phyloP scores from a whole-genome alignment of 2,888 invertebrate species.

The Tuberolachnus salignus region DNA sequence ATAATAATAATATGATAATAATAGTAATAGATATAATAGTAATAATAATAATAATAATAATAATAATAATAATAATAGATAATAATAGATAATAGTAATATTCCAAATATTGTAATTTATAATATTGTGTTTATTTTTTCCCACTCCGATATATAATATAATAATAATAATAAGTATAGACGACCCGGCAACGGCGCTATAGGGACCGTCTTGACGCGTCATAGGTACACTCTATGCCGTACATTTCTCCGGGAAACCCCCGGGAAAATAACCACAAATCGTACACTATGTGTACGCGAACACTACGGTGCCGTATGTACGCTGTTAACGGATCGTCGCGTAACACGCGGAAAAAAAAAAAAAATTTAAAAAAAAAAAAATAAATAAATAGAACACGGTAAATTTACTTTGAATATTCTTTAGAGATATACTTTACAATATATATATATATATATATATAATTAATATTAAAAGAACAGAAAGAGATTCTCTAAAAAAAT shows the following conservation, averaged over 20 bases:
- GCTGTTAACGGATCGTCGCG: background rate
- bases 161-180: constrained; percentile 8
- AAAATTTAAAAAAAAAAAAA: background rate
- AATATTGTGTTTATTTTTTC: constrained; percentile 2
- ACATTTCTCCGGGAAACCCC: background rate
- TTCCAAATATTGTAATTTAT: background rate
- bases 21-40: constrained; percentile 28
- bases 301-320: too few relatives aligned
- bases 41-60: constrained; percentile 14
- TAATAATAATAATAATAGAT: constrained; percentile 32
- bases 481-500: background rate
- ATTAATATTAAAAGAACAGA: background rate
- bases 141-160: constrained; percentile 32
- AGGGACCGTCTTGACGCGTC: background rate
- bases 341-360: background rate
- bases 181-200: background rate
- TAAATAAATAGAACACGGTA: constrained; percentile 2
- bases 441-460: too few relatives aligned
- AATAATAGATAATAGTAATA: constrained; percentile 9
- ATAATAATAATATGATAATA: constrained; percentile 24
- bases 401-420: background rate
- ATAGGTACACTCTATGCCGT: constrained; percentile 38
- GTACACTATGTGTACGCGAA: too few relatives aligned
- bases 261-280: constrained; percentile 27
- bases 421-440: constrained; percentile 40